phyloP scores from a whole-genome alignment of 2,113 vertebrate species.

The Microcebus ravelobensis region DNA sequence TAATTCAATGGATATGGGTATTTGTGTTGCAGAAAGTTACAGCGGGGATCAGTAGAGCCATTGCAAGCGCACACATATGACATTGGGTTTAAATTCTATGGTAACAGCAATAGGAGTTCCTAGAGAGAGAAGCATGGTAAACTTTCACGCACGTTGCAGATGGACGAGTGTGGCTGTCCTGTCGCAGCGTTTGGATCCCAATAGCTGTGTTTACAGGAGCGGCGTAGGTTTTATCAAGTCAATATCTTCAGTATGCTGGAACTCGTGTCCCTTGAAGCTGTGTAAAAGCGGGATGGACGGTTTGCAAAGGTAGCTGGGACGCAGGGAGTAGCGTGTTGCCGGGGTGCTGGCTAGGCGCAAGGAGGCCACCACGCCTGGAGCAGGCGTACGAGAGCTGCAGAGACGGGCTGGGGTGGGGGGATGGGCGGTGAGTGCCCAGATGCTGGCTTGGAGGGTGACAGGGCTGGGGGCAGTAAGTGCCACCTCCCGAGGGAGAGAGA shows the following conservation, averaged over 20 bases:
- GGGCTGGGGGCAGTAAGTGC: background rate
- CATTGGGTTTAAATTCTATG: rapidly evolving
- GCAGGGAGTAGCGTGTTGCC: background rate
- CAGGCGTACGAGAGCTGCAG: background rate
- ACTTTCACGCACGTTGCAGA: rapidly evolving
- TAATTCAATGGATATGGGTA: rapidly evolving
- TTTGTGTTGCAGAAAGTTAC: background rate
- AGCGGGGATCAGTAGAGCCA: rapidly evolving
- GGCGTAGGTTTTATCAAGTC: background rate
- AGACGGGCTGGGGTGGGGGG: background rate
- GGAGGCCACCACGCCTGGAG: too few species aligned
- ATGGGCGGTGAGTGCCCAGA: background rate
- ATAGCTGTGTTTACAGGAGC: background rate
- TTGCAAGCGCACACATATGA: rapidly evolving
- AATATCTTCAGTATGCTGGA: background rate
- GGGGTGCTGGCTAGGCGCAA: background rate
- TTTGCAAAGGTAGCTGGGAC: too few species aligned
- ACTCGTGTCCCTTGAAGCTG: background rate
- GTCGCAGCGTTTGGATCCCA: rapidly evolving
- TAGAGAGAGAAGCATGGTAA: background rate
- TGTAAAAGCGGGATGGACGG: background rate
- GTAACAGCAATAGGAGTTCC: rapidly evolving
- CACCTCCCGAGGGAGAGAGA: background rate
- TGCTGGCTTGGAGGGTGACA: background rate
- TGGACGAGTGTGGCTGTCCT: rapidly evolving